Evolutionary conservation across 1,140 invertebrate species (phyloP), one percentile per base, ranked within the genome.

Genomic region (Euura lappo): DNA sequence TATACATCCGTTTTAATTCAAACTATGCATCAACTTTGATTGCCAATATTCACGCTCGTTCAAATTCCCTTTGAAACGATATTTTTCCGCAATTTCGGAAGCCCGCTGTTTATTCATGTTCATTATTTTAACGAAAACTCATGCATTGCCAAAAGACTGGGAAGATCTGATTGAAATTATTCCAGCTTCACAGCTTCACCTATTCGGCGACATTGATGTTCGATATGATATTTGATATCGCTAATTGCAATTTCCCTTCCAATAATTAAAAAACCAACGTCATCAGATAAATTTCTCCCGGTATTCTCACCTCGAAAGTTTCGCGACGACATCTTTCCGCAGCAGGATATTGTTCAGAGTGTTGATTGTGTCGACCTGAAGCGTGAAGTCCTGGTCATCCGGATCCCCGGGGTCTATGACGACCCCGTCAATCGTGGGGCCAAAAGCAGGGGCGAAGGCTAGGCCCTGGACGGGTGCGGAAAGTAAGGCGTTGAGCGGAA

Each of bases 351-450:
- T 92, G 83, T 94, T 94, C 80, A 94, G 90, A 77, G 93, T 93
- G 85, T 93, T 93, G 78, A 93, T 92, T 71, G 92, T 91, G 76
- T 91, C 89, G 6, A 87, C 84, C 81, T 88, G 85, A 8, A 86
- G 79, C 7, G 85, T 84, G 65, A 79, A 86, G 71, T 86, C 84
- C 44, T 88, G 85, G 85, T 89, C 88, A 75, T 90, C 87, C n/a
- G 89, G 87, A 81, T 90, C 91, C 2, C 90, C 91, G 0, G 91
- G 91, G 88, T 95, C 94, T 74, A 97, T 95, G 69, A 97, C 95
- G 65, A 97, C 95, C 0, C 96, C 96, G 87, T 99, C 96, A 66
- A 97, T 94, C 77, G 95, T 96, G 11, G 94, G 96, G 0, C 96
- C 96, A 80, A 97, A 97, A 42, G 95, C 94, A 65, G 95, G 93